Conservation (phyloP, 1,140 invertebrate species). For the Proctacanthus coquilletti region DNA sequence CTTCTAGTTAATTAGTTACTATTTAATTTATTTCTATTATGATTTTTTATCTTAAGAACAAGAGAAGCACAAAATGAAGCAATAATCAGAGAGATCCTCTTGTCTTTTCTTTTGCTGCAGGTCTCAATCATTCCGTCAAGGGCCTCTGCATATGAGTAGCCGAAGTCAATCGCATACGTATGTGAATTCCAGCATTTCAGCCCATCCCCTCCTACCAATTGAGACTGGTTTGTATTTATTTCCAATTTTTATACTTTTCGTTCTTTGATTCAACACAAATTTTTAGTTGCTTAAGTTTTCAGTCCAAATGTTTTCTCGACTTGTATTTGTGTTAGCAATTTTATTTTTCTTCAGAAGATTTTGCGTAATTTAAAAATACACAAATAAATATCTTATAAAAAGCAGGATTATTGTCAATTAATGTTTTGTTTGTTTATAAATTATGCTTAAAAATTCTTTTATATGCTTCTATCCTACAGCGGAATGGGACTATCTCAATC, state of each 20-base stretch:
- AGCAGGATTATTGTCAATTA: constrained; percentile 8
- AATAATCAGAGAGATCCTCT: constrained; percentile 34
- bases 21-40: constrained; percentile 3
- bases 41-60: constrained; percentile 2
- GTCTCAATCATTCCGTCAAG: constrained; percentile 69
- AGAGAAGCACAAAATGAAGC: constrained; percentile 6
- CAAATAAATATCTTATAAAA: no score
- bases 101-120: constrained; percentile 59
- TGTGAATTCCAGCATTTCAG: constrained; percentile 61
- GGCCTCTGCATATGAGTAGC: constrained; percentile 37
- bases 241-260: constrained; percentile 8
- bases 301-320: no score
- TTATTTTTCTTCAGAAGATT: no score
- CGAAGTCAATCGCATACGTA: constrained; percentile 32
- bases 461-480: constrained; percentile 13
- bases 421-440: constrained; percentile 6
- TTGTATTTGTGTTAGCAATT: no score
- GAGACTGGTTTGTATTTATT: constrained; percentile 44
- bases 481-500: constrained; percentile 31
- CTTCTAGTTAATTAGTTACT: no score
- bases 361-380: no score
- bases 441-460: neutral
- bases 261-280: no score
- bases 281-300: no score
- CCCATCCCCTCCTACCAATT: constrained; percentile 68